Base-by-base conservation (phyloP, 2,797 vertebrate genomes). In the Schizopygopsis pylzovi region DNA sequence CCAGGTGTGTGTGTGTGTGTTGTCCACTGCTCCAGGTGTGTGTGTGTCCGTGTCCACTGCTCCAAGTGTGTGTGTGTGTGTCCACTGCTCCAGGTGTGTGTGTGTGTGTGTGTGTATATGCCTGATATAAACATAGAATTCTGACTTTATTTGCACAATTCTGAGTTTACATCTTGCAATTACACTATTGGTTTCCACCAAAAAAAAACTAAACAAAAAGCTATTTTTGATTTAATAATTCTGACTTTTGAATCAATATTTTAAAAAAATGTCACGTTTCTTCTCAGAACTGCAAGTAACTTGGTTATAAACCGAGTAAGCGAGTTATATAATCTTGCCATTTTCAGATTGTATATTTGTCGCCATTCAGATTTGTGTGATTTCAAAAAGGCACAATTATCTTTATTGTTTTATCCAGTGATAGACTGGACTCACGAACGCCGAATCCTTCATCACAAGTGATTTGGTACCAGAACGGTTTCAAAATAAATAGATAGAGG, bases 401-500 rank as follows among this genome's bases (percentile, higher is more conserved):
- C 56, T 59, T 59, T 12, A n/a, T n/a, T 59, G 33, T 65, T 37
- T 65, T 16, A 65, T 33, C 25, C 61, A 65, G 13, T 65, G 25
- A 25, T 65, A 65, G 25, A 33, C 6, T 33, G 63, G 28, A 65
- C 63, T 65, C 61, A 16, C 0, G 15, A 37, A 8, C 2, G 63
- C 56, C n/a, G 56, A n/a, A 59, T 59, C 56, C 56, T 33, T 49
- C 45, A 54, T 20, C 63, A 54, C 18, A 45, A 33, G 28, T 67
- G 6, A 67, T 37, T 18, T 67, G 63, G 63, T 67, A 28, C 25
- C 61, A 65, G 25, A 65, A 65, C 10, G 33, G 28, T 1, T 59
- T 10, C 52, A 47, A 61, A 82, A 72, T 56, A 72, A 82, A 61
- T 61, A 82, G 9, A 45, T 10, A 22, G 45, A 73, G 16, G 16